Base-by-base conservation (phyloP, 2,888 invertebrate genomes). In the Strigamia crassipes region DNA sequence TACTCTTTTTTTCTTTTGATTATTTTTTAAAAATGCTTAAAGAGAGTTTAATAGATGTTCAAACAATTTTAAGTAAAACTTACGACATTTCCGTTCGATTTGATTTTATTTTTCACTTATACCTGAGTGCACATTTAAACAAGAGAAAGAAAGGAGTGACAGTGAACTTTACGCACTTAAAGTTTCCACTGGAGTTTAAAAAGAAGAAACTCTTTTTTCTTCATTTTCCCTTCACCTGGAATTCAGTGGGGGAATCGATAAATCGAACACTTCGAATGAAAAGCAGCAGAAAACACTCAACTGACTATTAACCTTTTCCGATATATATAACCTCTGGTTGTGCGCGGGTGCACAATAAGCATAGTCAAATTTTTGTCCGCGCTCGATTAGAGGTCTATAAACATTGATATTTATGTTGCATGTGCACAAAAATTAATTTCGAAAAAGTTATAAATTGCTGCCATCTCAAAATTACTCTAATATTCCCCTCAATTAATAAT, bases 251-350 rank as follows among this genome's bases (percentile, higher is more conserved):
- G 61, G 23, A 23, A 66, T 66, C 61, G 23, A 66, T 66, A 66
- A 66, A 66, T 66, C 61, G 61, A 66, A 66, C 61, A 66, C 61
- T 66, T 21, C 21, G 23, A 66, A 23, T 66, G 61, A 66, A 66
- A 66, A 66, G 61, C 61, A 66, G 61, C 23, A 66, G 61, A 66
- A 66, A 66, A 66, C 61, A 66, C 61, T 66, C 61, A 66, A 23
- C 61, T 23, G 61, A 66, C 61, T 66, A 66, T 66, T 66, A 66
- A 66, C 8, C 21, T 66, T 23, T 66, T 66, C 61, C 21, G 61
- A 66, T 27, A 27, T 27, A 27, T 3, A n/a, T n/a, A n/a, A n/a
- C n/a, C n/a, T n/a, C n/a, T n/a, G n/a, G n/a, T n/a, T n/a, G n/a
- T n/a, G n/a, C n/a, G n/a, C n/a, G n/a, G n/a, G n/a, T n/a, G n/a